Conservation (phyloP, 2,113 vertebrate genomes). For the Coptodon rendalli region DNA sequence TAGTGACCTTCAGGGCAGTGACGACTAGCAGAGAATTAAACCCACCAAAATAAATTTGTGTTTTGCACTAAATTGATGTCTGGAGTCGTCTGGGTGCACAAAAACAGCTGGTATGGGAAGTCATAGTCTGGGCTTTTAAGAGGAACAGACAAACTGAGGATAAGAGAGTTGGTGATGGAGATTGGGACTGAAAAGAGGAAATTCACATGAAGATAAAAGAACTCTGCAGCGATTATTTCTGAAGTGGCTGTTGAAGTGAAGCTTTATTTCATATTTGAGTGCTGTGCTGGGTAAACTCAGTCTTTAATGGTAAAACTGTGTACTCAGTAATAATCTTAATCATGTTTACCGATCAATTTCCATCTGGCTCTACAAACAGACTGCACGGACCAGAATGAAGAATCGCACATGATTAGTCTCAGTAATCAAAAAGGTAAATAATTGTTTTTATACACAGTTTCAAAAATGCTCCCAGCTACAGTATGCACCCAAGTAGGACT, state of each 20-base stretch:
- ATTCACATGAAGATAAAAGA: neutral
- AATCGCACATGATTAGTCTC: neutral
- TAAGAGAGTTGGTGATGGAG: neutral
- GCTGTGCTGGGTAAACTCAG: neutral
- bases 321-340: neutral
- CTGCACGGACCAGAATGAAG: neutral
- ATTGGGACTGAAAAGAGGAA: neutral
- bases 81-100: neutral
- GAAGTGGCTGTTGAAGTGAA: neutral
- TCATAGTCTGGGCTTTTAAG: neutral
- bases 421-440: neutral
- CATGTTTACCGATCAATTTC: neutral
- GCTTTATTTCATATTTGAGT: neutral
- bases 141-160: neutral
- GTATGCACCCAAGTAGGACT: neutral
- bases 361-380: neutral
- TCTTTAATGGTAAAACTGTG: neutral
- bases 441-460: neutral
- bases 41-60: slow-evolving; percentile 1
- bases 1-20: neutral
- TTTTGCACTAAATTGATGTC: neutral
- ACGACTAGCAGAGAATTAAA: neutral
- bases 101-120: neutral
- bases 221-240: neutral
- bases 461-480: neutral